Base-by-base conservation (phyloP, 1,140 invertebrate species). In the Cotesia vestalis region DNA sequence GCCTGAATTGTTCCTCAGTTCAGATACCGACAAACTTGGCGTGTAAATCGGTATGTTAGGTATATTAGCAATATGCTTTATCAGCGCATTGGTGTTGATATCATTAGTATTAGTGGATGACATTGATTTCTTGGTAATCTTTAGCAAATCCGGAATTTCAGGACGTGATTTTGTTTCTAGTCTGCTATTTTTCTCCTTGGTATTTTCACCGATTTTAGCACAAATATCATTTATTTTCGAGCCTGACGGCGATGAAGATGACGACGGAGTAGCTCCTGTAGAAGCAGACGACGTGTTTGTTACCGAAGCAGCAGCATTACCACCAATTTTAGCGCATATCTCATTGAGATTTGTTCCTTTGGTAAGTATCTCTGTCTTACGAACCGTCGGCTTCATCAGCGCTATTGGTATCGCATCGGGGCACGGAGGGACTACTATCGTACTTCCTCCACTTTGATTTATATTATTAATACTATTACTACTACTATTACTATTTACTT, bases 201-300 rank as follows among this genome's bases (percentile, higher is more conserved):
- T 83, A 61, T 81, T 86, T 14, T 86, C 85, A 0, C 85, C 85
- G 40, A 87, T 86, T 53, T 87, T 87, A 0, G 84, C 84, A 17
- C 85, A 87, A 38, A 87, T 87, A 5, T 87, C 85, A 4, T 87
- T 85, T 0, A 87, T 86, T 36, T 87, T 87, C 0, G 85, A 86
- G 3, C 84, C 84, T 0, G 78, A 78, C 0, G 79, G 78, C 4
- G 40, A 46, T 8, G 40, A 46, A 2, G 40, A 46, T 6, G 40
- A 46, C 5, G 40, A 4, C 5, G 40, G 2, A 5, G 40, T 9
- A 6, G 40, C 40, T 46, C 6, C 40, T 3, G 40, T 6, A 11
- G 40, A 2, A 0, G 40, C 40, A 9, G 40, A 9, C 11, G 40
- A 46, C 5, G 40, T 11, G 11, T 11, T 46, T 46, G 40, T 46